A percentile compares a stretch with the other conserved stretches of the same genome.
Conservation (phyloP, 2,113 vertebrate genomes). For the Eira barbara region DNA sequence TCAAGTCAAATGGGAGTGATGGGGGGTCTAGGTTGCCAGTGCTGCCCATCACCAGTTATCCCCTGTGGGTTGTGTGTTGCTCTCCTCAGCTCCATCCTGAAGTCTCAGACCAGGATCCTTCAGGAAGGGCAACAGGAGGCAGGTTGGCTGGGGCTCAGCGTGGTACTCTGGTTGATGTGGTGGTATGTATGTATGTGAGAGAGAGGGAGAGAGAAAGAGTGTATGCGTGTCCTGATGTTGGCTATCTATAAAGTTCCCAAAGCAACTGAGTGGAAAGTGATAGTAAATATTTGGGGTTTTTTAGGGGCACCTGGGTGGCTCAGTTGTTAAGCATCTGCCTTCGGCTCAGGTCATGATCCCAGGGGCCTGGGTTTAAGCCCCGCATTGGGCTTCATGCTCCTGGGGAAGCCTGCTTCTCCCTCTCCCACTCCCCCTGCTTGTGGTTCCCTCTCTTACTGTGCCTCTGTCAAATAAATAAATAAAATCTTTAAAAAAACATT, state of each 20-base stretch:
- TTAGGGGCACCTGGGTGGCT: too few species aligned
- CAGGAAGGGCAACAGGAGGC: not conserved
- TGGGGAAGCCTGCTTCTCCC: too few species aligned
- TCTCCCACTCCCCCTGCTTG: too few species aligned
- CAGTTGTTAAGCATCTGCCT: too few species aligned
- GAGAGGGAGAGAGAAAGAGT: not conserved
- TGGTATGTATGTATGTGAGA: not conserved
- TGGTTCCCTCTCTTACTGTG: too few species aligned
- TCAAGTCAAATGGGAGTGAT: not conserved
- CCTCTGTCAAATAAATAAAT: too few species aligned
- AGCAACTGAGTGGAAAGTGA: conserved; percentile 4
- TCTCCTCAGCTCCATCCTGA: not conserved
- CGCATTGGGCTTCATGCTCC: too few species aligned
- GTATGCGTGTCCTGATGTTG: not conserved
- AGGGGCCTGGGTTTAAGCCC: too few species aligned
- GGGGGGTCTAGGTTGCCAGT: not conserved
- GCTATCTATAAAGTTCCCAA: not conserved
- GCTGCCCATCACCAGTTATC: not conserved
- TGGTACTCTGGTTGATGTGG: not conserved
- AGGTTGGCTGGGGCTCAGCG: not conserved
- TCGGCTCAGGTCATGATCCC: too few species aligned
- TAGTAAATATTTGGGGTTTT: not conserved
- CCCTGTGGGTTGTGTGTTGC: not conserved
- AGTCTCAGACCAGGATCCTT: not conserved
- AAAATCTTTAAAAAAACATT: too few species aligned